Base-by-base conservation (phyloP, 2,797 vertebrate genomes). In the Aldrovandia affinis region DNA sequence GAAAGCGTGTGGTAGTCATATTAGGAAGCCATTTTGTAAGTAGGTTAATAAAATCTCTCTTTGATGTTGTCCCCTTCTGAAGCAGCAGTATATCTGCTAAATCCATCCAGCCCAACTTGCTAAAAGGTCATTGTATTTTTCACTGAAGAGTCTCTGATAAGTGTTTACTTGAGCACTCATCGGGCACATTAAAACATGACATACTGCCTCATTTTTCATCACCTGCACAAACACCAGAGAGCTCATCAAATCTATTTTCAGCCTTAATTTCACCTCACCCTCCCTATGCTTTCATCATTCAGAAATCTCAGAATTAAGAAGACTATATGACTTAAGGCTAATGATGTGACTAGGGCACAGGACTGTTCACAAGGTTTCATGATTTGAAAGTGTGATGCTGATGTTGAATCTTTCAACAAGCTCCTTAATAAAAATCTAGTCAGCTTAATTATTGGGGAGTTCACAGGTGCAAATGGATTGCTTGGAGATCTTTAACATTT, bases 391-490 rank as follows among this genome's bases (percentile, higher is more conserved):
- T n/a, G n/a, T n/a, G n/a, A n/a, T n/a, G n/a, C n/a, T n/a, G n/a
- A n/a, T n/a, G n/a, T n/a, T n/a, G n/a, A n/a, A n/a, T n/a, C n/a
- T n/a, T n/a, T n/a, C n/a, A n/a, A n/a, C n/a, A n/a, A n/a, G n/a
- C n/a, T n/a, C n/a, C n/a, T n/a, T n/a, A n/a, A n/a, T n/a, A n/a
- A n/a, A n/a, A n/a, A n/a, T n/a, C n/a, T n/a, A n/a, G 59, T 44
- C 59, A 15, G 54, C 44, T 83, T 83, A 81, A 85, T 82, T 82
- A 83, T 84, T 80, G 68, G 42, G 59, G 80, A 54, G 63, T 28
- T 81, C 44, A 47, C 28, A 84, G 52, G 44, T 39, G 54, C 68
- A 84, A 30, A 18, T 5, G 61, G 82, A 79, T 85, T 63, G 33
- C 73, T 83, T 44, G 30, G 33, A 55, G 70, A n/a, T 44, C 36